Evolutionary conservation across 2,113 vertebrate genomes (phyloP).

Genomic region (Myocastor coypus): DNA sequence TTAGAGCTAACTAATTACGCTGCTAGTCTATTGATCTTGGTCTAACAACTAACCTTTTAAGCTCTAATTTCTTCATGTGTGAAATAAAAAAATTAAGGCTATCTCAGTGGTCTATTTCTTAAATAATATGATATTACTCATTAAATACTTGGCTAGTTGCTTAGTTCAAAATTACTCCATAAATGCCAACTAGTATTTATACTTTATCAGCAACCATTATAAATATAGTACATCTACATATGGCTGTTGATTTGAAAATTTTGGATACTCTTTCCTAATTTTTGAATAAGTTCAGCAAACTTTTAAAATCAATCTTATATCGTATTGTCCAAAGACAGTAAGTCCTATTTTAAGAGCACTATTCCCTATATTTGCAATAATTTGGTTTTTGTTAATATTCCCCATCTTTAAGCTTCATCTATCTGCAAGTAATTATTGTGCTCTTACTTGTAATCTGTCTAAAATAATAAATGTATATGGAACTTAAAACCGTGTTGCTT

Average conservation of each 20-base stretch:
- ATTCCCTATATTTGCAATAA: neutral
- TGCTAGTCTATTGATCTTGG: neutral
- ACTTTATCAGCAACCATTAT: neutral
- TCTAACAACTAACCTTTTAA: slow-evolving; percentile 9
- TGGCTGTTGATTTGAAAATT: neutral
- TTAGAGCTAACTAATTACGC: neutral
- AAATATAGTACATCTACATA: neutral
- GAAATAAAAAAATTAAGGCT: neutral
- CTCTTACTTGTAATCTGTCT: neutral
- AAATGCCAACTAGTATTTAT: neutral
- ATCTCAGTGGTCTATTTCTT: neutral
- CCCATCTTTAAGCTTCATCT: neutral
- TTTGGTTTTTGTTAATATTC: neutral
- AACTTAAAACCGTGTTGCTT: slow-evolving; percentile 22
- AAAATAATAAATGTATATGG: neutral
- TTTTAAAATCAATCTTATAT: neutral
- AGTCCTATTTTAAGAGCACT: neutral
- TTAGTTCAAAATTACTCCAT: neutral
- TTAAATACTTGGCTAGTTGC: neutral
- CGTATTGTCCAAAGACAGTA: neutral
- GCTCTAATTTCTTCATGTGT: neutral
- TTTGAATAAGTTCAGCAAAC: neutral
- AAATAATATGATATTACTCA: neutral
- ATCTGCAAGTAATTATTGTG: neutral
- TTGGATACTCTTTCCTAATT: neutral